Evolutionary conservation across 2,113 vertebrate species (phyloP).

Genomic region (Vombatus ursinus): DNA sequence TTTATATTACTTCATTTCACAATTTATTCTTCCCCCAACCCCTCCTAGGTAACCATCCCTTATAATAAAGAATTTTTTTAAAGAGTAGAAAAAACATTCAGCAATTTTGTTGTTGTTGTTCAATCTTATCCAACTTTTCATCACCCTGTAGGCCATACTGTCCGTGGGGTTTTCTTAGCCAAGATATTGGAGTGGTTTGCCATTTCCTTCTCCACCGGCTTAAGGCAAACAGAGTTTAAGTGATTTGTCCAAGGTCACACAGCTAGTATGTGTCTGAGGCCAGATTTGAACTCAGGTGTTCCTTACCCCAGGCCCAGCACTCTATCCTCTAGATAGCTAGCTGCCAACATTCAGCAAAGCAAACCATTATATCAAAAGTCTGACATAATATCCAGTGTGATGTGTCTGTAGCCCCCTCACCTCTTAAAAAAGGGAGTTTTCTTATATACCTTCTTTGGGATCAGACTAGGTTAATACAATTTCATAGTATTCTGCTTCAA

Average conservation of each 20-base stretch:
- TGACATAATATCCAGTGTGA: neutral
- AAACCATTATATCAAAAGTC: neutral
- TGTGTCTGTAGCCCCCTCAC: neutral
- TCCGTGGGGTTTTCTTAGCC: neutral
- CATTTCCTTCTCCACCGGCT: neutral
- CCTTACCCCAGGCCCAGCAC: neutral
- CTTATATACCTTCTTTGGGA: neutral
- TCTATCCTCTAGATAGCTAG: neutral
- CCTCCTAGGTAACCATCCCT: neutral
- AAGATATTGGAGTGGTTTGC: neutral
- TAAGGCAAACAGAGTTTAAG: no score
- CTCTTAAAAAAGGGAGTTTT: neutral
- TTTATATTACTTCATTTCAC: neutral
- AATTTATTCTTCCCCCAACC: neutral
- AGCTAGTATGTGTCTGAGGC: neutral
- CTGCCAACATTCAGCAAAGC: neutral
- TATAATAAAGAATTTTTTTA: neutral
- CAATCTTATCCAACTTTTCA: neutral
- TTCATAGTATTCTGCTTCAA: neutral
- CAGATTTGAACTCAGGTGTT: neutral
- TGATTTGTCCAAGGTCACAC: neutral
- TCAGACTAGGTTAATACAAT: neutral
- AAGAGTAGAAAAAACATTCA: neutral
- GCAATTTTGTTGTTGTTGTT: neutral
- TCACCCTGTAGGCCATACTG: neutral